Evolutionary conservation across 2,888 invertebrate genomes (phyloP).

Genomic region (Drosophila putrida): DNA sequence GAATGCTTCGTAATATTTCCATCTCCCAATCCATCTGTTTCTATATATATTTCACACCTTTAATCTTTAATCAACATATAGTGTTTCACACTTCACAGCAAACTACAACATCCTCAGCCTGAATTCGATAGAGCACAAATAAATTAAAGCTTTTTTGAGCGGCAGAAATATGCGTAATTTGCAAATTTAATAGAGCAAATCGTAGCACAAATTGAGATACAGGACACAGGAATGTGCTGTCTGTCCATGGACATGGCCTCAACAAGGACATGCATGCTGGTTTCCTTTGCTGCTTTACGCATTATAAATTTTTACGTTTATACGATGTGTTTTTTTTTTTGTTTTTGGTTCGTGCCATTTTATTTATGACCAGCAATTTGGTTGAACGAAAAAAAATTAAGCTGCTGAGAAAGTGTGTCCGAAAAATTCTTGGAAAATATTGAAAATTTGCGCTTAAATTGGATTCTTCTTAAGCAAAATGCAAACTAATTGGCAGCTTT

Average conservation of each 20-base stretch:
- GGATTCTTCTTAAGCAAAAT: constrained; percentile 30
- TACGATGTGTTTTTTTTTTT: constrained; percentile 1
- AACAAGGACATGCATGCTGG: constrained; percentile 34
- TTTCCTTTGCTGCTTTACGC: constrained; percentile 37
- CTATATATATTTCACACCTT: too few relatives aligned
- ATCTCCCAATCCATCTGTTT: too few relatives aligned
- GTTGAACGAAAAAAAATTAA: constrained; percentile 7
- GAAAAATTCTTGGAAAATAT: constrained; percentile 19
- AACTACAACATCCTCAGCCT: constrained; percentile 1
- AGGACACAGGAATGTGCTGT: constrained; percentile 1
- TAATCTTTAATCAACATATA: background rate
- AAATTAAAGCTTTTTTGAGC: constrained; percentile 29
- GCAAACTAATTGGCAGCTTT: constrained; percentile 74
- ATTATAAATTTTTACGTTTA: constrained; percentile 40
- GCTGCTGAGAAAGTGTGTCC: constrained; percentile 7
- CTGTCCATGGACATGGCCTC: constrained; percentile 13
- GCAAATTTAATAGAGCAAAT: constrained; percentile 60
- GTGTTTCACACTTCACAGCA: background rate
- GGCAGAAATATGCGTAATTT: constrained; percentile 34
- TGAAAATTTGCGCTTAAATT: constrained; percentile 19
- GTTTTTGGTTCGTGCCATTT: constrained; percentile 9
- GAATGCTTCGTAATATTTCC: too few relatives aligned
- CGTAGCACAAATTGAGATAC: constrained; percentile 23
- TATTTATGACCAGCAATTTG: constrained; percentile 33
- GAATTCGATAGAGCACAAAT: constrained; percentile 10